Conservation (phyloP, 1,140 invertebrate genomes). For the Bombus pascuorum region DNA sequence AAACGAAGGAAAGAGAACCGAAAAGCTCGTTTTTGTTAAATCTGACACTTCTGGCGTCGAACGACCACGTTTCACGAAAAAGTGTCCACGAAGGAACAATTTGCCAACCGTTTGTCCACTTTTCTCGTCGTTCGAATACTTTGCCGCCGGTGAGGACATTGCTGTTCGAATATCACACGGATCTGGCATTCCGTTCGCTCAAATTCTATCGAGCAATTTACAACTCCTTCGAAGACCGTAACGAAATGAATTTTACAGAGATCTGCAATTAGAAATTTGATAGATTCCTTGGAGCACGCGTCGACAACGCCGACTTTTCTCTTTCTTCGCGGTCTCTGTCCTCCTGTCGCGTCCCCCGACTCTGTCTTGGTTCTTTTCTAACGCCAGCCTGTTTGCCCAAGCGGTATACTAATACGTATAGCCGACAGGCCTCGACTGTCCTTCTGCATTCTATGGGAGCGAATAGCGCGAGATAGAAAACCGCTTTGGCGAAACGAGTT, state of each 20-base stretch:
- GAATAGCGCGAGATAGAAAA: conserved; percentile 61
- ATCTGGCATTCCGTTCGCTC: neutral
- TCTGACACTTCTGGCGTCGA: neutral
- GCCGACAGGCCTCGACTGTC: conserved; percentile 37
- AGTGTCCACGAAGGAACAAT: neutral
- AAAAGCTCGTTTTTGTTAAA: no score
- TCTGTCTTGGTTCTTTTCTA: conserved; percentile 2
- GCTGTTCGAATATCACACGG: neutral
- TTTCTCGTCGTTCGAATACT: neutral
- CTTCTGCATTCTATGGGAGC: conserved; percentile 41
- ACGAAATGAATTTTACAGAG: neutral
- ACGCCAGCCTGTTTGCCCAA: conserved; percentile 52
- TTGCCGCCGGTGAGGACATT: no score
- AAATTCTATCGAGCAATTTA: no score
- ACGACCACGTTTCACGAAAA: neutral
- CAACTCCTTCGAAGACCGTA: neutral
- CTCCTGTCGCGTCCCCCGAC: neutral
- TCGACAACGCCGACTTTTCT: neutral
- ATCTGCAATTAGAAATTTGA: neutral
- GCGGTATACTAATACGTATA: conserved; percentile 37
- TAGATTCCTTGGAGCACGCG: neutral
- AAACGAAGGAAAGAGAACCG: no score
- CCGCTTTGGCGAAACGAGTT: conserved; percentile 63
- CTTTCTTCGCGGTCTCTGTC: neutral
- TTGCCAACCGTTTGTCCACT: neutral